Conservation (phyloP, 2,113 vertebrate species). For the Lycaon pictus region DNA sequence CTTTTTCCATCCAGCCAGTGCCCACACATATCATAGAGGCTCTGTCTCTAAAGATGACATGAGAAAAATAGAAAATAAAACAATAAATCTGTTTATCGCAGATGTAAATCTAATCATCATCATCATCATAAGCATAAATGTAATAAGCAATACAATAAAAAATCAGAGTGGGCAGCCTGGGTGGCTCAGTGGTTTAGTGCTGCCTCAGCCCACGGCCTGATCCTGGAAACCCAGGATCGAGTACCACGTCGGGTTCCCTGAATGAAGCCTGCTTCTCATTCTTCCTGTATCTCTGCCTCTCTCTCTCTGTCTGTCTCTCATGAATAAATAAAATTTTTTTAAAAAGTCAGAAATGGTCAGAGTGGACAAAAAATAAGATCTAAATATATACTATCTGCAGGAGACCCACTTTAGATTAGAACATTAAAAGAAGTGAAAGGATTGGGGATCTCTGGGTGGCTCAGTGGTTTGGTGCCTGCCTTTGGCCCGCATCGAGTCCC, state of each 20-base stretch:
- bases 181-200: too few relatives aligned
- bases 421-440: neutral
- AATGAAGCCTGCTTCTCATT: too few relatives aligned
- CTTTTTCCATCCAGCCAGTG: neutral
- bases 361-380: neutral
- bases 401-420: neutral
- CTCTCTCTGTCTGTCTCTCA: too few relatives aligned
- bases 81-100: too few relatives aligned
- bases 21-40: neutral
- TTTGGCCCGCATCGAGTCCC: too few relatives aligned
- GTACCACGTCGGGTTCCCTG: too few relatives aligned
- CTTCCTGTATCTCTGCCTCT: too few relatives aligned
- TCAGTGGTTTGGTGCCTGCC: too few relatives aligned
- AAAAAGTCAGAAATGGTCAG: neutral
- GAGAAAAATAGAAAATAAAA: neutral
- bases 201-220: too few relatives aligned
- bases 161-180: neutral
- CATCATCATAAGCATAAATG: neutral
- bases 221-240: too few relatives aligned
- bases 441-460: too few relatives aligned
- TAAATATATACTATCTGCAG: neutral
- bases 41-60: neutral
- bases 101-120: neutral
- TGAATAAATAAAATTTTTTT: too few relatives aligned
- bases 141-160: neutral